phyloP scores from a whole-genome alignment of 1,140 invertebrate genomes.

The Lordiphosa collinella region DNA sequence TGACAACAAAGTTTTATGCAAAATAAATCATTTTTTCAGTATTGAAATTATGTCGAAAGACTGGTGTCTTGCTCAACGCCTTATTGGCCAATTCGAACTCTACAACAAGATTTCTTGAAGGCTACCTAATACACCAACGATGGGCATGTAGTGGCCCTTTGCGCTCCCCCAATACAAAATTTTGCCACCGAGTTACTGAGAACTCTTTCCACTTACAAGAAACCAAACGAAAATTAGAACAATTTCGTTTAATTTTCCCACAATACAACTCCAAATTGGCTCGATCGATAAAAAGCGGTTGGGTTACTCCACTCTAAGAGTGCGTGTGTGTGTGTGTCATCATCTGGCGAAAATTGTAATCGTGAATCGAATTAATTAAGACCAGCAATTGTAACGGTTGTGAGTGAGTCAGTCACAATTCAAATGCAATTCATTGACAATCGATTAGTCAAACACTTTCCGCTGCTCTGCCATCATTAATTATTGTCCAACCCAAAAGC shows the following conservation, averaged over 20 bases:
- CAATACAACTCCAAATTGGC: neutral
- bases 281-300: neutral
- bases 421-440: slow-evolving; percentile 73
- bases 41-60: no score
- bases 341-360: slow-evolving; percentile 25
- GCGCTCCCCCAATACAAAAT: no score
- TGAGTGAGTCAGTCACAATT: slow-evolving; percentile 58
- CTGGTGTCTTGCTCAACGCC: no score
- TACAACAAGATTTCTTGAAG: no score
- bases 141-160: no score
- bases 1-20: no score
- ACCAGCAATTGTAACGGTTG: slow-evolving; percentile 57
- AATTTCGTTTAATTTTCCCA: neutral
- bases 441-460: slow-evolving; percentile 76
- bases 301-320: neutral
- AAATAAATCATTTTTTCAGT: no score
- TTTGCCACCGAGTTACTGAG: no score
- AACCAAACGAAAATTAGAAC: no score
- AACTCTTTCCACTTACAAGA: no score
- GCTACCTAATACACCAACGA: no score
- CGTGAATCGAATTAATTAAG: slow-evolving; percentile 68
- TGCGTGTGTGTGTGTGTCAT: slow-evolving; percentile 12
- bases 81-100: no score
- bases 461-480: slow-evolving; percentile 59
- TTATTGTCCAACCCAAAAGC: slow-evolving; percentile 32